Evolutionary conservation across 92 coral and sea anemone species (phyloP), one percentile per base, ranked within the genome.

Genomic region (Galaxea fascicularis): DNA sequence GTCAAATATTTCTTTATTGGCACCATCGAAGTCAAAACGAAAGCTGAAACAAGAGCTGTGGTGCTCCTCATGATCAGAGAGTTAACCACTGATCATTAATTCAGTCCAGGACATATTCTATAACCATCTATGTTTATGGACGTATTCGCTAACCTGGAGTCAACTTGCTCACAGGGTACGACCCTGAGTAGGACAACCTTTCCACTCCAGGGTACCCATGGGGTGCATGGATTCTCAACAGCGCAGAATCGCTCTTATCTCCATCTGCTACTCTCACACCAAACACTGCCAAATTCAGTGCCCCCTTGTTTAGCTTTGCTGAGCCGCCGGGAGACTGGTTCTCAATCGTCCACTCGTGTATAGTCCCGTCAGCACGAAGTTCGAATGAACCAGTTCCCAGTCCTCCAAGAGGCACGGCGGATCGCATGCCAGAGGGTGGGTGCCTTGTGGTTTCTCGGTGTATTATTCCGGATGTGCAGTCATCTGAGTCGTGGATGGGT

Each of bases 311-410:
- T 6, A 94, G 87, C 81, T 94, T 94, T 46, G 98, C 98, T 64
- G 98, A 94, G 63, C 98, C 98, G 26, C 98, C 98, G 41, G 98
- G 98, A 47, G 98, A 94, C 86, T 94, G 98, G 94, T 94, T 94
- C 80, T 94, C 98, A 57, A 94, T 90, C 0, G 98, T 94, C 98
- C 98, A 94, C 49, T 94, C 98, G 46, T 94, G 98, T 47, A 94
- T 92, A 17, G 98, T 92, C 46, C 98, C 98, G 77, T 94, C 98
- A 7, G 94, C 98, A 44, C 92, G 98, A 39, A 94, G 78, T 66
- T 94, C 98, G 77, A 94, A 92, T 17, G 98, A 94, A 58, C 98
- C 95, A 66, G 98, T 92, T 6, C 93, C 93, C 68, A 94, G 86
- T 39, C 98, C 98, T 11, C 98, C 98, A 3, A 94, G 91, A 8